Percentiles rank a stretch among this genome's conserved stretches.
Conservation (phyloP, 2,113 vertebrate genomes). For the Theristicus caerulescens region DNA sequence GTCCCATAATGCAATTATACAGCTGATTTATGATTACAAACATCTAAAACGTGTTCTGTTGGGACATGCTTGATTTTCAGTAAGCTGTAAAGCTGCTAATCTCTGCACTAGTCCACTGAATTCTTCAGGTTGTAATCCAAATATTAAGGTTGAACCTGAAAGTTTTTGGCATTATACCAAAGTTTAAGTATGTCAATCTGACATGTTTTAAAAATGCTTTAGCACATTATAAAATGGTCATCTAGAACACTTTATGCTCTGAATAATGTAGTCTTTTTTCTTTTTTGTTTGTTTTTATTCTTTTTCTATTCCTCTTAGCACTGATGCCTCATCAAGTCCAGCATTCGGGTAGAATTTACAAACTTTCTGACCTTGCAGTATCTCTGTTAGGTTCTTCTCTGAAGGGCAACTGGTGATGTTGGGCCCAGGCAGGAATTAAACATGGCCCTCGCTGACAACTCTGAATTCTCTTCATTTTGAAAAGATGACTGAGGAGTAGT, state of each 20-base stretch:
- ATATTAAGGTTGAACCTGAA: constrained; percentile 1
- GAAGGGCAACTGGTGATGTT: background rate
- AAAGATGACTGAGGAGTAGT: background rate
- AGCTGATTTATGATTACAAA: background rate
- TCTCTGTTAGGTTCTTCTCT: background rate
- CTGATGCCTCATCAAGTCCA: background rate
- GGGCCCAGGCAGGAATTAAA: background rate
- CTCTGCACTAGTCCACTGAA: background rate
- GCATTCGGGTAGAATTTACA: background rate
- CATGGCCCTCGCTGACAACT: background rate
- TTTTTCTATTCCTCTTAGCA: background rate
- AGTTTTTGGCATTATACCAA: constrained; percentile 68
- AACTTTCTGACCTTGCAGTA: background rate
- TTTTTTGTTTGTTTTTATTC: background rate
- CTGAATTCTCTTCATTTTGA: background rate
- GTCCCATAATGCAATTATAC: background rate
- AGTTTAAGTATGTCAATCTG: constrained; percentile 68
- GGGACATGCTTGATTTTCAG: constrained; percentile 40
- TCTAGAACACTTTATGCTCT: background rate
- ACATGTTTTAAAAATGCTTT: constrained; percentile 35
- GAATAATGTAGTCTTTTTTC: background rate
- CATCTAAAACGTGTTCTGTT: constrained; percentile 29
- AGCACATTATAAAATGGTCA: background rate
- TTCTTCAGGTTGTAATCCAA: background rate
- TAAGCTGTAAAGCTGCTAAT: constrained; percentile 69